These are phyloP conservation scores for Microplitis demolitor DNA, from an alignment of 1,140 invertebrate genomes.

Conservation along the genomic window DNA sequence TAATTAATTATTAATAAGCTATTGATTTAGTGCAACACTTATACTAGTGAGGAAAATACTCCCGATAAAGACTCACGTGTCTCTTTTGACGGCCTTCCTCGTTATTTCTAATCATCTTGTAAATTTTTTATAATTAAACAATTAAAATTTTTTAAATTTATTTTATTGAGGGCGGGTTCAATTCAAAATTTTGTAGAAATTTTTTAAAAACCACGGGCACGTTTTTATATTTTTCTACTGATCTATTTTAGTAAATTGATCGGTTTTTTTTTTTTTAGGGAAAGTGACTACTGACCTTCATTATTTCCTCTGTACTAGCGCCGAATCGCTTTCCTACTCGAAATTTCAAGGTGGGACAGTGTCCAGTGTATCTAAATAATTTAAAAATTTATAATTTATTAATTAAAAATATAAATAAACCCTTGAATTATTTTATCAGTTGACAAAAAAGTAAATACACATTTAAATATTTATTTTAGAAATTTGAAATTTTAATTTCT, in stretches of 20 bases:
- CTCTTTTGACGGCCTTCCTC: conserved; percentile 24
- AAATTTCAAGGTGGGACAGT: conserved; percentile 74
- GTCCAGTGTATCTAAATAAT: conserved; percentile 70
- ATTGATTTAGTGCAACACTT: not conserved
- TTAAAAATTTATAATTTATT: not conserved
- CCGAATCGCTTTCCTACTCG: conserved; percentile 74
- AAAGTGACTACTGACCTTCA: conserved; percentile 59
- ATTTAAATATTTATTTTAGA: no score
- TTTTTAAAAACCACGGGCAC: no score
- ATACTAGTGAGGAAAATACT: not conserved
- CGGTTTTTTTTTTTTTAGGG: not conserved
- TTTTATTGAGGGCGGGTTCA: no score
- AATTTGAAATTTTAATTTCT: no score
- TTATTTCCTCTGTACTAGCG: conserved; percentile 71
- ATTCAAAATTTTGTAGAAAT: no score
- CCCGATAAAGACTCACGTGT: conserved; percentile 17
- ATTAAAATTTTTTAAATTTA: no score
- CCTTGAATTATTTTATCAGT: no score
- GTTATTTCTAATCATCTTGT: conserved; percentile 23
- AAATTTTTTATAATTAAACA: not conserved
- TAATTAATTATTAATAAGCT: not conserved
- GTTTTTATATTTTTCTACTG: not conserved
- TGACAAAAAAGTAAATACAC: no score
- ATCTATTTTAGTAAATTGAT: not conserved
- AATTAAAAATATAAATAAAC: no score